Conservation (phyloP, 2,113 vertebrate species). For the Hippolais icterina region DNA sequence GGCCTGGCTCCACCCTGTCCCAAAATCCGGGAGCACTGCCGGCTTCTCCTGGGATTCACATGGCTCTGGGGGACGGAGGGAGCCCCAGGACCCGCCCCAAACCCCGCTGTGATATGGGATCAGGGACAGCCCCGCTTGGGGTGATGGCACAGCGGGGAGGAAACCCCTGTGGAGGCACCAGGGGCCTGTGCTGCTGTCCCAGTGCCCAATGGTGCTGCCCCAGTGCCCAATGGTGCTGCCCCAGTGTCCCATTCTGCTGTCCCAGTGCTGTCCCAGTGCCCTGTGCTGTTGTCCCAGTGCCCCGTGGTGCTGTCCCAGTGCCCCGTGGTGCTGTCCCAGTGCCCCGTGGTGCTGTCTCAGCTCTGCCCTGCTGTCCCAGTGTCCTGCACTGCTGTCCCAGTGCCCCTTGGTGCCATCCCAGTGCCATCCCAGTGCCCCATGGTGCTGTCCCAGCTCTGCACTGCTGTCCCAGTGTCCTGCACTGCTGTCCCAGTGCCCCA, state of each 20-base stretch:
- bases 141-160: accelerated
- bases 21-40: accelerated
- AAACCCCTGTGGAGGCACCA: background rate
- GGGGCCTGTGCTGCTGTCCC: background rate
- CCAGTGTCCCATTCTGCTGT: background rate
- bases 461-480: background rate
- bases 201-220: too few species aligned
- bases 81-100: background rate
- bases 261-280: background rate
- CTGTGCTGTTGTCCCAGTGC: accelerated
- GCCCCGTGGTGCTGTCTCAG: background rate
- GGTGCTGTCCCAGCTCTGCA: background rate
- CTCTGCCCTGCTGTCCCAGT: background rate
- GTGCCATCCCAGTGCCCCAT: background rate
- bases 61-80: background rate
- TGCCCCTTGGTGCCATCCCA: background rate
- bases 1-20: background rate
- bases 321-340: background rate
- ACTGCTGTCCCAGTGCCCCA: background rate
- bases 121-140: background rate
- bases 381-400: background rate
- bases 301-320: accelerated
- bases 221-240: background rate
- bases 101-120: accelerated
- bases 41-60: background rate